Percentiles rank a stretch among this genome's conserved stretches.
Evolutionary conservation across 2,113 vertebrate genomes (phyloP).

Genomic region (Parus major): DNA sequence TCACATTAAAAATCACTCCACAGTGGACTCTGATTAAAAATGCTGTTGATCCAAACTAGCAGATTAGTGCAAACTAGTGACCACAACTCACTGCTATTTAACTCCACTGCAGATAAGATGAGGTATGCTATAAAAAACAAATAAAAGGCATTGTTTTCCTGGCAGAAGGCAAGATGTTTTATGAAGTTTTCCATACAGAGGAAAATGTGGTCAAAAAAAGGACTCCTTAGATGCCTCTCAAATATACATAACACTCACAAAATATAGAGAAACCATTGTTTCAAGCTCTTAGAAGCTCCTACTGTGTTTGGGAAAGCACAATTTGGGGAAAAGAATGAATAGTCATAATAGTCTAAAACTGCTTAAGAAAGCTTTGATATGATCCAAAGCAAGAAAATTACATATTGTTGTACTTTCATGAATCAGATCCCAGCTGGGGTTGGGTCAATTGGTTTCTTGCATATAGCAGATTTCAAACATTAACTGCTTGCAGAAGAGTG

Average conservation of each 20-base stretch:
- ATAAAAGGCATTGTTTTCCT: background rate
- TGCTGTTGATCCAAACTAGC: background rate
- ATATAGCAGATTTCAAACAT: constrained; percentile 8
- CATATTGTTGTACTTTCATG: background rate
- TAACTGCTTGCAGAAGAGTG: background rate
- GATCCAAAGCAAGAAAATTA: constrained; percentile 30
- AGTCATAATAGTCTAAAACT: background rate
- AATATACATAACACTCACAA: background rate
- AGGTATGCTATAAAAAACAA: background rate
- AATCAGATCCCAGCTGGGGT: constrained; percentile 43
- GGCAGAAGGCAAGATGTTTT: background rate
- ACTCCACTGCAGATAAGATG: background rate
- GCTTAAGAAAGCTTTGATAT: background rate
- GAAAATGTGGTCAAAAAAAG: background rate
- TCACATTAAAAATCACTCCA: background rate
- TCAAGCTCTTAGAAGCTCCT: background rate
- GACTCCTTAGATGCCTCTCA: background rate
- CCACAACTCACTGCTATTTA: background rate
- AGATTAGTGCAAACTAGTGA: background rate
- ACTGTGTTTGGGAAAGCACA: background rate
- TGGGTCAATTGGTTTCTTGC: background rate
- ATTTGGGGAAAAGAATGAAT: background rate
- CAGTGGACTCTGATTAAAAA: background rate
- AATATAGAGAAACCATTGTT: background rate
- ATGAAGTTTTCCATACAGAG: background rate